Evolutionary conservation across 2,113 vertebrate species (phyloP), one percentile per base, ranked within the genome.

Genomic region (Rhizomys pruinosus): DNA sequence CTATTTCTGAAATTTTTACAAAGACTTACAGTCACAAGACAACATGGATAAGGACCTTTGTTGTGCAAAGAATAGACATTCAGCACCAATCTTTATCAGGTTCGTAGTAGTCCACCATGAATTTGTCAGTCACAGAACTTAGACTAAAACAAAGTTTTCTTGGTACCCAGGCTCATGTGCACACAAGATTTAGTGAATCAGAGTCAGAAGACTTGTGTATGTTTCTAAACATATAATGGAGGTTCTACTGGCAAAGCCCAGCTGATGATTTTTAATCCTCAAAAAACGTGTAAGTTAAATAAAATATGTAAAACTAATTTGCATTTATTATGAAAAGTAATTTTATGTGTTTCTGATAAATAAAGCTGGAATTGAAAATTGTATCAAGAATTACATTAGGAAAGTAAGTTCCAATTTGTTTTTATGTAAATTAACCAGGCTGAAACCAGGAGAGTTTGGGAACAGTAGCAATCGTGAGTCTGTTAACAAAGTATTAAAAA

Each of bases 401-500:
- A 92, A n/a, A 76, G 25, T 80, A 73, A 22, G 44, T 91, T 91
- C n/a, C n/a, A n/a, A n/a, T n/a, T n/a, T 52, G 47, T 52, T 6
- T 52, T 6, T 90, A 84, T 92, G 29, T 69, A 90, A 91, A 89
- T 93, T 94, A 84, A 77, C 66, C 66, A 94, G 92, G 78, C 66
- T 92, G 39, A 95, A 91, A 74, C 29, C 1, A 93, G 16, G 20
- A 85, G 10, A 64, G 55, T 69, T 95, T 94, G 77, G 76, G 52
- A 87, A 91, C 3, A 63, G 55, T 39, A 59, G 37, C 88, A 47
- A 27, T 11, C 91, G 64, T 84, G 66, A 96, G 39, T 61, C 15
- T 95, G 74, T 90, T 94, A 76, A 95, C 68, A 90, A 93, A 95
- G 87, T 89, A 94, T 39, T 47, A 9, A 85, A 94, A 92, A 72